phyloP scores from a whole-genome alignment of 2,113 vertebrate species.

The Acrocephalus arundinaceus region DNA sequence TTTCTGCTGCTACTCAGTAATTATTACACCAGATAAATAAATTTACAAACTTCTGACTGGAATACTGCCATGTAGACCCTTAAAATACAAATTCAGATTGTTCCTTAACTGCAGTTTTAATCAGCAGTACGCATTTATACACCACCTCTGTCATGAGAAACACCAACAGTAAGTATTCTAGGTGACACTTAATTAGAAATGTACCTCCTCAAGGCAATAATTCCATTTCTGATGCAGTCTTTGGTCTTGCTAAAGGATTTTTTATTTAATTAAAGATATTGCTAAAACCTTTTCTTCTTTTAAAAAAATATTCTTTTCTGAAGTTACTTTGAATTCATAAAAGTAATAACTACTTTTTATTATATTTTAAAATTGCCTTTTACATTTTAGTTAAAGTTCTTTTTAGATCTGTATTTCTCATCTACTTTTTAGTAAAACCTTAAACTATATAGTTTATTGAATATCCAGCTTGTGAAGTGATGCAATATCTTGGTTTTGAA shows the following conservation, averaged over 20 bases:
- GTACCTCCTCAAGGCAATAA: neutral
- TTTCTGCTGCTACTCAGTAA: neutral
- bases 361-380: neutral
- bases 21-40: neutral
- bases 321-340: neutral
- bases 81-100: neutral
- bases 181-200: neutral
- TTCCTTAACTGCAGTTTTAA: neutral
- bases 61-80: neutral
- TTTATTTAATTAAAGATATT: neutral
- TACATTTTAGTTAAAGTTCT: neutral
- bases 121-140: neutral
- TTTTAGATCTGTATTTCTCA: neutral
- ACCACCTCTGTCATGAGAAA: neutral
- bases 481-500: no score
- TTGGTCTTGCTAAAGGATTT: neutral
- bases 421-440: neutral
- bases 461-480: neutral
- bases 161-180: neutral
- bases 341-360: neutral
- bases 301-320: neutral
- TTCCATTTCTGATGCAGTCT: neutral
- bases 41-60: neutral
- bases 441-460: neutral
- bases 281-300: neutral